Conservation (phyloP, 2,888 invertebrate species). For the Laothoe populi region DNA sequence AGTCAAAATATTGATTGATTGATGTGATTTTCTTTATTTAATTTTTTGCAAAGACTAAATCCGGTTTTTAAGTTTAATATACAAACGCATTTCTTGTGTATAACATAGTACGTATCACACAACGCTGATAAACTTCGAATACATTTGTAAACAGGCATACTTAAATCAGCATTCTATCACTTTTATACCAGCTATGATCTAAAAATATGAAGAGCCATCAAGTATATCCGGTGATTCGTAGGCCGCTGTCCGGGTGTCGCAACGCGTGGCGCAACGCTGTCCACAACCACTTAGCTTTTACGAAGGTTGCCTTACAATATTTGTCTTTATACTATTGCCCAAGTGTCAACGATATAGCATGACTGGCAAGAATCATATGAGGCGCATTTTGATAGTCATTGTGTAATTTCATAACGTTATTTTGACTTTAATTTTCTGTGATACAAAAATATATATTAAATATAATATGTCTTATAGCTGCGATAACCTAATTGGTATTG, state of each 20-base stretch:
- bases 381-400: background rate
- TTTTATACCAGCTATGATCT: background rate
- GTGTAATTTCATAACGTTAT: background rate
- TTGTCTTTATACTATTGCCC: conserved; percentile 41
- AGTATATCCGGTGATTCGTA: conserved; percentile 1
- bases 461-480: no score
- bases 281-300: conserved; percentile 26
- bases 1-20: no score
- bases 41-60: no score
- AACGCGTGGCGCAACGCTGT: conserved; percentile 31
- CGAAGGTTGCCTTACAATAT: conserved; percentile 41
- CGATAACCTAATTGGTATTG: no score
- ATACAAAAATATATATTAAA: no score
- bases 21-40: no score
- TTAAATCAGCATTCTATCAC: no score
- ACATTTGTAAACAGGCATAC: no score
- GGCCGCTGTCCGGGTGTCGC: conserved; percentile 27
- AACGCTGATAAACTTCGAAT: no score
- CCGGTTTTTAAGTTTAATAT: no score
- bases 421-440: background rate
- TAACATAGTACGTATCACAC: no score
- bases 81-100: no score
- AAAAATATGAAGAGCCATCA: background rate
- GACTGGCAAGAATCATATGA: conserved; percentile 19
- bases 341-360: conserved; percentile 23